Evolutionary conservation across 1,140 invertebrate genomes (phyloP).

Genomic region (Drosophila insularis): DNA sequence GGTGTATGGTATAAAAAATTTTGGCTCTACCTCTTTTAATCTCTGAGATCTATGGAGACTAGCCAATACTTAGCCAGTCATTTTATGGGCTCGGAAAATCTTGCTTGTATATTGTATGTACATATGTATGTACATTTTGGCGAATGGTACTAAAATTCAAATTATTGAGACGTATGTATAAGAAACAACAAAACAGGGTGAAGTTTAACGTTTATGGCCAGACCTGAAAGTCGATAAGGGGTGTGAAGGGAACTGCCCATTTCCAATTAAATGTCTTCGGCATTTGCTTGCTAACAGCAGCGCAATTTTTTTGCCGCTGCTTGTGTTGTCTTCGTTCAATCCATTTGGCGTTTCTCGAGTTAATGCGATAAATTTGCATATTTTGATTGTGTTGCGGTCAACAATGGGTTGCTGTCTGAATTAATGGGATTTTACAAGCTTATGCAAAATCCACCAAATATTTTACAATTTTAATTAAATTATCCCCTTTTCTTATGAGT

Average conservation of each 20-base stretch:
- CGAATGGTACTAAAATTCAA: too few relatives aligned
- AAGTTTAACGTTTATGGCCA: too few relatives aligned
- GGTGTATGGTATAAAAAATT: too few relatives aligned
- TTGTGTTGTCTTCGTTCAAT: slow-evolving; percentile 17
- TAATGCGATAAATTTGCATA: slow-evolving; percentile 82
- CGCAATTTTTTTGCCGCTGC: slow-evolving; percentile 57
- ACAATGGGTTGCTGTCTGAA: slow-evolving; percentile 80
- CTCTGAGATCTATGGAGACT: too few relatives aligned
- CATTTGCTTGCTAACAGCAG: slow-evolving; percentile 54
- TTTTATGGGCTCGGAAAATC: too few relatives aligned
- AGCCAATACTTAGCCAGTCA: too few relatives aligned
- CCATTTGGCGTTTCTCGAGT: slow-evolving; percentile 69
- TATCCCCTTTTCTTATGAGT: slow-evolving; percentile 61
- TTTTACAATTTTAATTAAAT: slow-evolving; percentile 81
- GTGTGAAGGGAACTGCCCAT: slow-evolving; percentile 33
- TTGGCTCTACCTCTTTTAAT: too few relatives aligned
- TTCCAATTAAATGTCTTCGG: slow-evolving; percentile 69
- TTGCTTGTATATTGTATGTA: too few relatives aligned
- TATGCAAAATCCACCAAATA: slow-evolving; percentile 78
- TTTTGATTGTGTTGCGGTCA: slow-evolving; percentile 81
- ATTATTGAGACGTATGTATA: too few relatives aligned
- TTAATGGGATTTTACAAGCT: slow-evolving; percentile 77
- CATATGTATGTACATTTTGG: too few relatives aligned
- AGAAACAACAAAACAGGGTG: too few relatives aligned
- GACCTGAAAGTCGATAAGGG: too few relatives aligned